Percentiles rank a stretch among this genome's conserved stretches.
phyloP scores from a whole-genome alignment of 2,888 invertebrate genomes.

The Lathronympha strigana region DNA sequence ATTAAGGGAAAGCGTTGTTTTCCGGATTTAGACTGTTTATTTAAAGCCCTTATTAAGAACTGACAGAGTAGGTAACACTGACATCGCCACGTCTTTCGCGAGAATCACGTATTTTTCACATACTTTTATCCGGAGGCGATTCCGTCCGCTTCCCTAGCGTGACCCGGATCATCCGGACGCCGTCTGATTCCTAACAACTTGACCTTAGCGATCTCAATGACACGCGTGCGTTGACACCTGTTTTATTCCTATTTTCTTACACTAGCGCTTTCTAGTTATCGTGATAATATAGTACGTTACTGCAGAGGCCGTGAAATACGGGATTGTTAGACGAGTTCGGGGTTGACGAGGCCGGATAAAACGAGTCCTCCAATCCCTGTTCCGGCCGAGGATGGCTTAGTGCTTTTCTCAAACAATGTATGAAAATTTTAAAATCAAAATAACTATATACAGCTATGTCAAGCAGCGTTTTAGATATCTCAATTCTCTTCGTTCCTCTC shows the following conservation, averaged over 20 bases:
- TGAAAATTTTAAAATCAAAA: neutral
- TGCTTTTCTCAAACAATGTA: conserved; percentile 3
- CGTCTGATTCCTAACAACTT: neutral
- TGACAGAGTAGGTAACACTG: too few species aligned
- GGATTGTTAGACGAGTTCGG: neutral
- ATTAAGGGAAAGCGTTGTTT: too few species aligned
- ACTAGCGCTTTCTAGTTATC: neutral
- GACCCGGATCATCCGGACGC: neutral
- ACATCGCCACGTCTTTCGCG: too few species aligned
- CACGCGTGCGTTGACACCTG: conserved; percentile 7
- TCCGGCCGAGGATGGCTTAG: neutral
- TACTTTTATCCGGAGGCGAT: neutral
- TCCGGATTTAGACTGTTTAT: too few species aligned
- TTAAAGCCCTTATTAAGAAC: too few species aligned
- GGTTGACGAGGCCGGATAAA: neutral
- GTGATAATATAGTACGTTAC: neutral
- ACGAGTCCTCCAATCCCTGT: neutral
- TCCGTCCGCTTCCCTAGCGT: conserved; percentile 1
- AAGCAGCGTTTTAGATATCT: too few species aligned
- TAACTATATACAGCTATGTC: too few species aligned
- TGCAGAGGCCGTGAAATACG: neutral
- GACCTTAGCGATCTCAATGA: conserved; percentile 10
- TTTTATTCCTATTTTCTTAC: conserved; percentile 1
- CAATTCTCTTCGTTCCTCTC: too few species aligned
- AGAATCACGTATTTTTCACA: too few species aligned